Percentiles rank a stretch among this genome's conserved stretches.
Conservation (phyloP, 2,113 vertebrate species). For the Amblyopsis rosae region DNA sequence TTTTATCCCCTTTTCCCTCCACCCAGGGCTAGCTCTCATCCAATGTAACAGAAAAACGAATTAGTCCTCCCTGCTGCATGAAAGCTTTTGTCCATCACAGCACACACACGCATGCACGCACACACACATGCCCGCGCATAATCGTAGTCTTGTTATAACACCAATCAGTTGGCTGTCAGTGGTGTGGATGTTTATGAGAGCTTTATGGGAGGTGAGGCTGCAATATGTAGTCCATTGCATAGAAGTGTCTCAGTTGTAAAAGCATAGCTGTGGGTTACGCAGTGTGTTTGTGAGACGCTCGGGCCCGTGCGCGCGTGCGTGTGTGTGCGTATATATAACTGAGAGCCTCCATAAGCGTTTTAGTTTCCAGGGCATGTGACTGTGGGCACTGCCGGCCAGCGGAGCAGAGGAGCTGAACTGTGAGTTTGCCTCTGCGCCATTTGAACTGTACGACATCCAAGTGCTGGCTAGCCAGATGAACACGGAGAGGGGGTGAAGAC, state of each 20-base stretch:
- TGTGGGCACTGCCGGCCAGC: conserved; percentile 12
- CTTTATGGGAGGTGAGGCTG: conserved; percentile 70
- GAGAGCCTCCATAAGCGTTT: not conserved
- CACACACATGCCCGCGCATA: conserved; percentile 10
- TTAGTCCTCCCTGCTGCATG: not conserved
- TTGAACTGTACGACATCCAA: conserved; percentile 52
- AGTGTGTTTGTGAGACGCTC: not conserved
- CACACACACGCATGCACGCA: conserved; percentile 21
- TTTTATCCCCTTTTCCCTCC: not conserved
- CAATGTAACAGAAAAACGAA: no score
- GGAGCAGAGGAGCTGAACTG: conserved; percentile 51
- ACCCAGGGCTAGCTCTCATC: no score
- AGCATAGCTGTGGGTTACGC: not conserved
- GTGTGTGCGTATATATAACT: not conserved
- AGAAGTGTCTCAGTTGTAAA: conserved; percentile 57
- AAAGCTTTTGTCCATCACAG: conserved; percentile 32
- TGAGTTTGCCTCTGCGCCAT: conserved; percentile 57
- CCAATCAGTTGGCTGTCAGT: conserved; percentile 68
- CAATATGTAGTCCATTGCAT: conserved; percentile 63
- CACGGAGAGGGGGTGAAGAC: conserved; percentile 11
- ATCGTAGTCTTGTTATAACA: conserved; percentile 57
- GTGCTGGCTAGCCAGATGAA: conserved; percentile 39
- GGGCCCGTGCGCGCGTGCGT: not conserved
- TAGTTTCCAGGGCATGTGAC: not conserved
- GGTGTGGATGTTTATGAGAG: conserved; percentile 60